Percentiles rank a stretch among this genome's conserved stretches.
These are phyloP conservation scores for Tachycineta bicolor DNA, from an alignment of 2,113 vertebrate species.

Conservation along the genomic window DNA sequence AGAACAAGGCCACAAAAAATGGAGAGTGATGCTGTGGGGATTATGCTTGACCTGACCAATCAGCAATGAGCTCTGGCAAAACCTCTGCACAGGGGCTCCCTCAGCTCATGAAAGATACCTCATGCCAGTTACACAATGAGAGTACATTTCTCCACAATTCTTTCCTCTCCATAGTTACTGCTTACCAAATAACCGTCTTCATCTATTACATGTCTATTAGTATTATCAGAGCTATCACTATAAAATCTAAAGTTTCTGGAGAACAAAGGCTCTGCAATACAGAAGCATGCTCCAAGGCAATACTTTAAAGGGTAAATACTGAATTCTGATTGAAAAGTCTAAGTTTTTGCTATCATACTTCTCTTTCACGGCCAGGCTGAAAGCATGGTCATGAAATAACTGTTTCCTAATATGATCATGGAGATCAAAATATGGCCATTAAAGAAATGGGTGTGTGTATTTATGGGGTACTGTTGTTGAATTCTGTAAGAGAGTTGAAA, in stretches of 20 bases:
- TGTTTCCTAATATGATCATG: not conserved
- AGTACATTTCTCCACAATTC: not conserved
- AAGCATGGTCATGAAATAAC: not conserved
- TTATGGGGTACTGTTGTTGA: not conserved
- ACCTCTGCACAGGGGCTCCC: not conserved
- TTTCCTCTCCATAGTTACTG: not conserved
- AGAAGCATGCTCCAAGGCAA: not conserved
- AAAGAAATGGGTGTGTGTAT: accelerated
- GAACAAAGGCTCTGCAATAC: not conserved
- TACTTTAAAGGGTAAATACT: not conserved
- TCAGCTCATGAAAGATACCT: not conserved
- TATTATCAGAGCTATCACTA: not conserved
- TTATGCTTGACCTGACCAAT: not conserved
- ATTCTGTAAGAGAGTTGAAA: not conserved
- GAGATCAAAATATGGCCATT: not conserved
- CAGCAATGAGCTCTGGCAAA: not conserved
- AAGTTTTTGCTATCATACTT: not conserved
- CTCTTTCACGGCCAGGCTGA: not conserved
- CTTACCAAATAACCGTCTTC: not conserved
- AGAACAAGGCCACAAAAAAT: not conserved
- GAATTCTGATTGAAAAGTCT: not conserved
- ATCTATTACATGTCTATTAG: not conserved
- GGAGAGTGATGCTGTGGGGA: not conserved
- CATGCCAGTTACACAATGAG: not conserved
- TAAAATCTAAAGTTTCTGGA: not conserved